These are phyloP conservation scores for Drosophila busckii DNA, from an alignment of 1,140 invertebrate species.

Conservation along the genomic window DNA sequence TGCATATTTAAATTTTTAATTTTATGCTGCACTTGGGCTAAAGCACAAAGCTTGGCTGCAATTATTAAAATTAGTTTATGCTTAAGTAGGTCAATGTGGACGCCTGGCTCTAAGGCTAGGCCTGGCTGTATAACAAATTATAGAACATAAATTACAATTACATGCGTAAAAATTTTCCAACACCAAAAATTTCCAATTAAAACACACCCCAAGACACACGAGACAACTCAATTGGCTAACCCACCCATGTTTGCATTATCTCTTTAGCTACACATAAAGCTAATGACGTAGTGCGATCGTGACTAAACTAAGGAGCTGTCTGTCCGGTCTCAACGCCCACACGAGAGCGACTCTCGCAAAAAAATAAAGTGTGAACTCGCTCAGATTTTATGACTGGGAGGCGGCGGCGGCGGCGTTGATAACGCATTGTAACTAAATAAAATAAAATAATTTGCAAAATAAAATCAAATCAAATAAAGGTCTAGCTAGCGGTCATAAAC, in stretches of 20 bases:
- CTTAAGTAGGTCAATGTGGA: background rate
- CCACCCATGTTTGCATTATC: slow-evolving; percentile 45
- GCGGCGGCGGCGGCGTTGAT: slow-evolving; percentile 10
- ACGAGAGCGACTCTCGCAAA: slow-evolving; percentile 28
- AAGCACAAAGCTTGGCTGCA: slow-evolving; percentile 1
- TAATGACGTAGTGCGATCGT: slow-evolving; percentile 66
- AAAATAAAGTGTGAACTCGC: slow-evolving; percentile 30
- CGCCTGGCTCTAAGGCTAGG: too few species aligned
- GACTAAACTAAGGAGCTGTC: slow-evolving; percentile 51
- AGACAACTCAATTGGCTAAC: slow-evolving; percentile 13
- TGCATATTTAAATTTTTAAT: too few species aligned
- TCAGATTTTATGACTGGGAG: slow-evolving; percentile 55
- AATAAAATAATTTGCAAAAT: slow-evolving; percentile 41
- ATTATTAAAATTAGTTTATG: background rate
- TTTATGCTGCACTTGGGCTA: too few species aligned
- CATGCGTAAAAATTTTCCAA: slow-evolving; percentile 31
- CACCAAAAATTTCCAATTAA: slow-evolving; percentile 38
- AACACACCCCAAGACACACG: slow-evolving; percentile 20
- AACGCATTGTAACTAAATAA: slow-evolving; percentile 45
- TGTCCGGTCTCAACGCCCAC: slow-evolving; percentile 19
- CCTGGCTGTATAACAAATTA: too few species aligned
- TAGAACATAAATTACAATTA: background rate
- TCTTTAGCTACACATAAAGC: slow-evolving; percentile 23
- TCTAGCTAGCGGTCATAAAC: slow-evolving; percentile 56
- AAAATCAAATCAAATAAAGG: slow-evolving; percentile 69